Percentiles rank a stretch among this genome's conserved stretches.
phyloP scores from a whole-genome alignment of 2,888 invertebrate genomes.

The Mythimna loreyi region DNA sequence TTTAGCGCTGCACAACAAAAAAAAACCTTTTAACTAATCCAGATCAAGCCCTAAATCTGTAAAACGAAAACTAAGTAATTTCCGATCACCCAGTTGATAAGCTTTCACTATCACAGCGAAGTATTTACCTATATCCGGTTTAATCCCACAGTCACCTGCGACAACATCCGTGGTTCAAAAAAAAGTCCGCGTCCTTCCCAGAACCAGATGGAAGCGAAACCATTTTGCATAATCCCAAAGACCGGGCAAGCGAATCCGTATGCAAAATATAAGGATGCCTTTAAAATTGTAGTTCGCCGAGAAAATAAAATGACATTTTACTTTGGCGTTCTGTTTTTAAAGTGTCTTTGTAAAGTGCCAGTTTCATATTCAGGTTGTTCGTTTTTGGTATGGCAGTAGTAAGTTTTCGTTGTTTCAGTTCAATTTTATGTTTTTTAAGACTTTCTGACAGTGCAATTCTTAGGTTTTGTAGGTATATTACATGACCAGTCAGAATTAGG shows the following conservation, averaged over 20 bases:
- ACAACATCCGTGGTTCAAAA: slow-evolving; percentile 39
- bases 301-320: slow-evolving; percentile 41
- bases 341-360: slow-evolving; percentile 19
- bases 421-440: neutral
- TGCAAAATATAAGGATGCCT: slow-evolving; percentile 56
- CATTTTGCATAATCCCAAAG: slow-evolving; percentile 54
- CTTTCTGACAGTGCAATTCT: too few species aligned
- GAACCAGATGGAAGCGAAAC: slow-evolving; percentile 47
- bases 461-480: too few species aligned
- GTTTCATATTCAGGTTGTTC: neutral
- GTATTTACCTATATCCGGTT: slow-evolving; percentile 14
- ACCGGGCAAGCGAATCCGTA: slow-evolving; percentile 37
- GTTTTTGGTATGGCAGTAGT: neutral
- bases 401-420: neutral
- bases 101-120: slow-evolving; percentile 1
- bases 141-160: slow-evolving; percentile 46
- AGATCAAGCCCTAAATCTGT: too few species aligned
- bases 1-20: too few species aligned
- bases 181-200: slow-evolving; percentile 11
- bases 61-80: neutral
- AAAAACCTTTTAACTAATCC: too few species aligned
- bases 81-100: neutral
- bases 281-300: slow-evolving; percentile 40
- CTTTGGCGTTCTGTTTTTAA: slow-evolving; percentile 28
- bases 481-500: too few species aligned